Evolutionary conservation across 2,797 vertebrate species (phyloP).

Genomic region (Lutjanus campechanus): DNA sequence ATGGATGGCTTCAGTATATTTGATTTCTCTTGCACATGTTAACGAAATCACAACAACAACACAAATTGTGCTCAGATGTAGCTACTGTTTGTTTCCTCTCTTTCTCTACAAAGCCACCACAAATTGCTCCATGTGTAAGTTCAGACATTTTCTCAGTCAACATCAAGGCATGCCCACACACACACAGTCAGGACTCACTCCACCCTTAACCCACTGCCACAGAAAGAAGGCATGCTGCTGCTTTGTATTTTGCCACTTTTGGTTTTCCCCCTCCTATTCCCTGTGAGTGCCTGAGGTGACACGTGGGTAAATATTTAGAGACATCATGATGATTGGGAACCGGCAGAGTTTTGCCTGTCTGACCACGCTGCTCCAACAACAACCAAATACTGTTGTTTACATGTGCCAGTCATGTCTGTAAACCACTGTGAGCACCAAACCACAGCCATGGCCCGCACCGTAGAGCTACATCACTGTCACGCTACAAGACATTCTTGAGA

Average conservation of each 20-base stretch:
- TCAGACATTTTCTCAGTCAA: conserved; percentile 27
- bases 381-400: neutral
- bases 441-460: neutral
- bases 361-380: neutral
- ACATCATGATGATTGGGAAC: conserved; percentile 22
- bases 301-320: conserved; percentile 30
- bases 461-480: neutral
- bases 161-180: conserved; percentile 40
- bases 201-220: conserved; percentile 8
- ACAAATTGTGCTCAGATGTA: neutral
- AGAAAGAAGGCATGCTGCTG: conserved; percentile 11
- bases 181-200: conserved; percentile 14
- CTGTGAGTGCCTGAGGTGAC: conserved; percentile 31
- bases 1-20: too few relatives aligned
- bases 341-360: conserved; percentile 4
- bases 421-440: neutral
- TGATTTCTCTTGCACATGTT: neutral
- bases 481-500: too few relatives aligned
- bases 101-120: conserved; percentile 12
- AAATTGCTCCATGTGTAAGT: conserved; percentile 20
- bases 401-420: neutral
- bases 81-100: neutral
- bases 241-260: conserved; percentile 42
- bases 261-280: conserved; percentile 25
- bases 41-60: neutral